Base-by-base conservation (phyloP, 2,113 vertebrate species). In the Isichthys henryi region DNA sequence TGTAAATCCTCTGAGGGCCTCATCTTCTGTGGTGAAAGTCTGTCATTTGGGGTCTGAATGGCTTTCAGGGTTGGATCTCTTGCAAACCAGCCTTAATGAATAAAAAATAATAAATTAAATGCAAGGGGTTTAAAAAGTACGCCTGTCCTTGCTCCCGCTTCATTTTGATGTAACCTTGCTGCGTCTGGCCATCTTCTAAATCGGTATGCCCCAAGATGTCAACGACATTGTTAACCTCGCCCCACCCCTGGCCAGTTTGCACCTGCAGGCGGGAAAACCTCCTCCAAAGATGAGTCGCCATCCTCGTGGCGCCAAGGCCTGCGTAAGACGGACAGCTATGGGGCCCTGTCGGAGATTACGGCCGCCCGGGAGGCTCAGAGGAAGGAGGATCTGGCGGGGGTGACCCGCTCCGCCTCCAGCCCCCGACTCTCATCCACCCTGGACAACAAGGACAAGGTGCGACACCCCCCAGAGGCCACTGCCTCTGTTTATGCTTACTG, bases 321-420 rank as follows among this genome's bases (percentile, higher is more conserved):
- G 92, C 96, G 98, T 89, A 99, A 99, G 95, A 99, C 98, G 1
- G 98, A 98, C 93, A 99, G 98, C 93, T 99, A 98, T 0, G 98
- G 98, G 9, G 98, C 98, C 0, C 96, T 99, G 89, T 97, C 98
- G 0, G 98, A 99, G 94, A 99, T 99, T 93, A 98, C 97, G 21
- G 97, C 98, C 92, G 95, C 97, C 88, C 99, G 99, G 95, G 98
- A 99, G 93, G 96, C 97, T 74, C 98, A 98, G 93, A 97, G 97
- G 93, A 98, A 99, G 91, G 98, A 98, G 92, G 98, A 99, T 90
- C 95, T 94, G 3, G 93, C 97, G 3, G 98, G 98, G 49, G 98
- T 99, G 91, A 99, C 98, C 96, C 98, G 98, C 84, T 99, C 98
- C 0, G 98, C 98, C 87, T 99, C 98, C 27, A 99, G 98, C 92